phyloP scores from a whole-genome alignment of 2,113 vertebrate species.

The Ceyx melanurus region DNA sequence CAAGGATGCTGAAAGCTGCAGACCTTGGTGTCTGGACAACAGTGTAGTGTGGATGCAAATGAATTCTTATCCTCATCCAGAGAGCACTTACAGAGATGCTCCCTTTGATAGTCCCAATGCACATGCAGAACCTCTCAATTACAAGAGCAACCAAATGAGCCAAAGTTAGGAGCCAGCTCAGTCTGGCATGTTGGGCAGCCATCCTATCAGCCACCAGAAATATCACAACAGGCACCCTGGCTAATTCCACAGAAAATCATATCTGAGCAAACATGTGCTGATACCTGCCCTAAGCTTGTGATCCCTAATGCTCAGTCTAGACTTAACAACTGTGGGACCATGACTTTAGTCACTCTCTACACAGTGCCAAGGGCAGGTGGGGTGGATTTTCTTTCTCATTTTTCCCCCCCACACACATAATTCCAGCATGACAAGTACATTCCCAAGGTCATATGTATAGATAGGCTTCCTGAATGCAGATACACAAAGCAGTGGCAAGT shows the following conservation, averaged over 20 bases:
- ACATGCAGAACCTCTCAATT: accelerated
- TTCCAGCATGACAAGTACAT: background rate
- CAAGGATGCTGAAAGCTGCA: background rate
- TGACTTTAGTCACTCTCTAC: background rate
- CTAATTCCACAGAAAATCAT: background rate
- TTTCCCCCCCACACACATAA: background rate
- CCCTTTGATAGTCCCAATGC: background rate
- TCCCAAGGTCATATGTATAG: background rate
- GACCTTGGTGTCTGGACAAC: background rate
- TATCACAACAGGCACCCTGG: background rate
- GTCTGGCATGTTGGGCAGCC: accelerated
- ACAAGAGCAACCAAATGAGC: accelerated
- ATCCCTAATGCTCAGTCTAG: background rate
- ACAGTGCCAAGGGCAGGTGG: background rate
- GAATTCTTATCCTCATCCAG: background rate
- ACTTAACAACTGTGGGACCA: background rate
- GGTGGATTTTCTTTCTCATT: background rate
- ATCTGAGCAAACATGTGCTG: background rate
- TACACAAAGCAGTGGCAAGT: background rate
- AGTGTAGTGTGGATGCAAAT: background rate
- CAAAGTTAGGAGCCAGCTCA: background rate
- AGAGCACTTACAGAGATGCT: background rate
- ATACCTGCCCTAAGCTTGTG: background rate
- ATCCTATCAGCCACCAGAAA: background rate
- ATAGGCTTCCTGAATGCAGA: background rate